Base-by-base conservation (phyloP, 2,113 vertebrate genomes). In the Pollimyrus isidori region DNA sequence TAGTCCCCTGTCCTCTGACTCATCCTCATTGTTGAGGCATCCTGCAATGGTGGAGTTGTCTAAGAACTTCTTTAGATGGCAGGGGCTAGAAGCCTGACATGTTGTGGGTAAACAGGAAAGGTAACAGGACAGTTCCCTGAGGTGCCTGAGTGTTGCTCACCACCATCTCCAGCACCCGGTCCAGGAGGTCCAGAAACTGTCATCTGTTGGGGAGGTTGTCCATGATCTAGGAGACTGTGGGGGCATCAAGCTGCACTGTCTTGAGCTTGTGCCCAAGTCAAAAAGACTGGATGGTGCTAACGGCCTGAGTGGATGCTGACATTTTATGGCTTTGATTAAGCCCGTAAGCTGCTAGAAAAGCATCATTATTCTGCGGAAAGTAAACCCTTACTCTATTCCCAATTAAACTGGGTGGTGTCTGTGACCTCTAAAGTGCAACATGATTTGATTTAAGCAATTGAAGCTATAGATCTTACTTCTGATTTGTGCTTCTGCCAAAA, bases 401-500 rank as follows among this genome's bases (percentile, higher is more conserved):
- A 90, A 92, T 93, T 93, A 89, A 90, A 94, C 92, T 91, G 91
- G 90, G 21, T 88, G 91, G 92, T 89, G 91, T 80, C 9, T 86
- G 4, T 88, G 85, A 90, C 90, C 92, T 93, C 91, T 90, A 91
- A 90, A 90, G 90, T 88, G 65, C 89, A 39, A 39, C 88, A 86
- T 90, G 91, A 94, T 93, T 90, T 91, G 89, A 93, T 94, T 91
- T 84, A 3, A 62, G 86, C 53, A 88, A 92, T 84, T 91, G 89
- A 89, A 91, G 84, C 89, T 48, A 53, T 93, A 90, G 88, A 91
- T 89, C 46, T 90, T 89, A 86, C 50, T 49, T 35, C 90, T 69
- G 91, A 92, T 86, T 89, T 56, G 88, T 88, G 30, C 73, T 2
- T 46, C 45, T 2, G 48, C 21, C 4, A 49, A 19, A 30, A 89